These are phyloP conservation scores for Catharus ustulatus DNA, from an alignment of 2,797 vertebrate genomes.

Conservation along the genomic window DNA sequence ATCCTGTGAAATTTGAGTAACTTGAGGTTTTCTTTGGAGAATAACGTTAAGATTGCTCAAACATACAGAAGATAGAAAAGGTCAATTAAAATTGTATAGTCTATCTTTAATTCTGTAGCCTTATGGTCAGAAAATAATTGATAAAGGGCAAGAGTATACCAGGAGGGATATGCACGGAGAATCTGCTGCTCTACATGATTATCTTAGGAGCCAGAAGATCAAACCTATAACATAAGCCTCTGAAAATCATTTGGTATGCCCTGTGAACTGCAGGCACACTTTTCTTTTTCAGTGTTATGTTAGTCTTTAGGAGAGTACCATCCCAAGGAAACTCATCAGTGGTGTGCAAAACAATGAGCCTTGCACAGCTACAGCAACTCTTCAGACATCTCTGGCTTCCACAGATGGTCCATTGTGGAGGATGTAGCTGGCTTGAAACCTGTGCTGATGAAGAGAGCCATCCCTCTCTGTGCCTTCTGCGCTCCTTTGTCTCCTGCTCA, in stretches of 20 bases:
- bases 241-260: neutral
- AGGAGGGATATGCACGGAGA: neutral
- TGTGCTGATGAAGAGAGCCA: neutral
- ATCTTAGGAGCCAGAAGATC: neutral
- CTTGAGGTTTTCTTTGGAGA: neutral
- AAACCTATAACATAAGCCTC: neutral
- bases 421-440: neutral
- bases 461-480: rapidly evolving
- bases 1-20: neutral
- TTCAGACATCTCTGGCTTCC: neutral
- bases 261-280: neutral
- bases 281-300: neutral
- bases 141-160: neutral
- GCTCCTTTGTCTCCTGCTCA: neutral
- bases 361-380: neutral
- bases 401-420: neutral
- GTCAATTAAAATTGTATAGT: neutral
- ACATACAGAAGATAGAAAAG: neutral
- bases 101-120: neutral
- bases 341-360: neutral
- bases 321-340: neutral
- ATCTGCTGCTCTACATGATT: neutral
- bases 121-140: neutral
- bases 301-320: neutral
- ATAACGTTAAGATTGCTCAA: neutral